Conservation (phyloP, 1,140 invertebrate species). For the Caligus rogercresseyi region DNA sequence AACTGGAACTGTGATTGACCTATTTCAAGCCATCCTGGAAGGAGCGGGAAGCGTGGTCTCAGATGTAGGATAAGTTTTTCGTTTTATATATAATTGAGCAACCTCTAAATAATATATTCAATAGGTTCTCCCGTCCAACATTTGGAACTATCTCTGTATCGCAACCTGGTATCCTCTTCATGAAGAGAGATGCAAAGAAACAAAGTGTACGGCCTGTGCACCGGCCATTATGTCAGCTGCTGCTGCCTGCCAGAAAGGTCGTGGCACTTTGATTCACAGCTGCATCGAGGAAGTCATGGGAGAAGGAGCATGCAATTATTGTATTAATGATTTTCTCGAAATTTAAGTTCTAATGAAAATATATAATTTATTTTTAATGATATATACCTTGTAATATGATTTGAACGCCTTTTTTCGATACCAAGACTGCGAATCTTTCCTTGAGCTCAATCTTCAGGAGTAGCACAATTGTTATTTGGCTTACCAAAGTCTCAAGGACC, state of each 20-base stretch:
- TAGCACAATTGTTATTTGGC: not conserved
- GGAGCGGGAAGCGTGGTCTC: not conserved
- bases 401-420: not conserved
- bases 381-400: not conserved
- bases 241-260: not conserved
- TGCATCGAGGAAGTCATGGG: slow-evolving; percentile 4
- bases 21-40: not conserved
- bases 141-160: slow-evolving; percentile 7
- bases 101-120: not conserved
- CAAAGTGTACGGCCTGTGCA: not conserved
- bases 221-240: not conserved
- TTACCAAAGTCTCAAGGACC: not conserved
- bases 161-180: not conserved
- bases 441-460: not conserved
- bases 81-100: not conserved
- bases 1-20: not conserved
- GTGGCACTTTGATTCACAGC: not conserved
- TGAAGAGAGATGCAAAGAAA: slow-evolving; percentile 2
- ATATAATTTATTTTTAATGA: too few relatives aligned
- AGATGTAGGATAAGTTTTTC: not conserved
- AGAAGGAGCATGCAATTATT: slow-evolving; percentile 9
- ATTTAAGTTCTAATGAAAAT: not conserved
- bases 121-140: not conserved
- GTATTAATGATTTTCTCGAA: slow-evolving; percentile 3
- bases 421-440: too few relatives aligned